Conservation (phyloP, 2,888 invertebrate species). For the Hypselothyrea guttata region DNA sequence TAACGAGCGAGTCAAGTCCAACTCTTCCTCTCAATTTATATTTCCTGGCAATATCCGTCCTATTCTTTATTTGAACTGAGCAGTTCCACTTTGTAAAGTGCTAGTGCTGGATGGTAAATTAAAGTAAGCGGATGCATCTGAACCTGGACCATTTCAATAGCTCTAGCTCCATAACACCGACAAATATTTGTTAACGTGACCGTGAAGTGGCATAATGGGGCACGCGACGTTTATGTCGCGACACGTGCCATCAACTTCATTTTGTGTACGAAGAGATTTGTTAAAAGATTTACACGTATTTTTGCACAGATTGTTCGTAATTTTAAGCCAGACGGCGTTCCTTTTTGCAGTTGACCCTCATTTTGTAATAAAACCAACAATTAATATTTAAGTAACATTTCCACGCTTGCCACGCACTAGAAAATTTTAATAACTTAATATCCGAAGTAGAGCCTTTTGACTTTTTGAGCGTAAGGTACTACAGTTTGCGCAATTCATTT, state of each 20-base stretch:
- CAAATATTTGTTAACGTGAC: slow-evolving; percentile 61
- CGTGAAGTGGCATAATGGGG: slow-evolving; percentile 65
- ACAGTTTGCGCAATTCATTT: too few relatives aligned
- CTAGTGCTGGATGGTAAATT: too few relatives aligned
- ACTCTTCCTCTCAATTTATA: too few relatives aligned
- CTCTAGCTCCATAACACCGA: slow-evolving; percentile 10
- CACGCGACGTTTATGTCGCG: slow-evolving; percentile 48
- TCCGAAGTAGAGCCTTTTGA: not conserved
- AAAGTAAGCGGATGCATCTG: too few relatives aligned
- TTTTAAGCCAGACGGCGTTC: slow-evolving; percentile 1
- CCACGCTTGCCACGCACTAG: slow-evolving; percentile 26
- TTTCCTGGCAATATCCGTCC: too few relatives aligned
- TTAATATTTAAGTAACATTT: slow-evolving; percentile 53
- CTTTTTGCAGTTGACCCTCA: slow-evolving; percentile 1
- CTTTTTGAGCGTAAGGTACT: too few relatives aligned
- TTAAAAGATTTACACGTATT: slow-evolving; percentile 46
- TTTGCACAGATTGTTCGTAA: slow-evolving; percentile 24
- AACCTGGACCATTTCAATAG: slow-evolving; percentile 9
- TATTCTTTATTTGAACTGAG: too few relatives aligned
- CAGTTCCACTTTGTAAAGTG: too few relatives aligned
- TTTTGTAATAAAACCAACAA: slow-evolving; percentile 20
- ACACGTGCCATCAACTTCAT: slow-evolving; percentile 45
- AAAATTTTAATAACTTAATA: slow-evolving; percentile 8
- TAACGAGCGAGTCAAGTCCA: too few relatives aligned
- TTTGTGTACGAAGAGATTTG: slow-evolving; percentile 32